Evolutionary conservation across 2,113 vertebrate genomes (phyloP).

Genomic region (Rhizomys pruinosus): DNA sequence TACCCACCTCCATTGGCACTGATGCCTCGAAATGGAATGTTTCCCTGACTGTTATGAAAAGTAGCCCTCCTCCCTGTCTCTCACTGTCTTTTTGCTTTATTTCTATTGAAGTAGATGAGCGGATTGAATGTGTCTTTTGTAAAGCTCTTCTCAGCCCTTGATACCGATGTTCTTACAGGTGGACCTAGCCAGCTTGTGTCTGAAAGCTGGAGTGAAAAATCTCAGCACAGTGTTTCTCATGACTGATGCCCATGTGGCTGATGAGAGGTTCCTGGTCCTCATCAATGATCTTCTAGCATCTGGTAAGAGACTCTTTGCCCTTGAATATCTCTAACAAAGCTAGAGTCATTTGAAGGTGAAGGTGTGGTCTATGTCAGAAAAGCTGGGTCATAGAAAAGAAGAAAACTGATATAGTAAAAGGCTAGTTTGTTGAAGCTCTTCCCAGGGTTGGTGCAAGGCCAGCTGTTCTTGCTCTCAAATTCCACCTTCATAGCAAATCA

Average conservation of each 20-base stretch:
- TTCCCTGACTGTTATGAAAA: neutral
- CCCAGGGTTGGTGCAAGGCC: neutral
- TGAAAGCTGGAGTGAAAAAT: constrained; percentile 94
- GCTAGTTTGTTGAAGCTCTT: neutral
- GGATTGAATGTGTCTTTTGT: neutral
- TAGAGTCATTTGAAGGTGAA: neutral
- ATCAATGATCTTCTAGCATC: constrained; percentile 96
- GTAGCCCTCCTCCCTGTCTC: neutral
- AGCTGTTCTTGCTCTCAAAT: neutral
- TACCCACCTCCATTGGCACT: neutral
- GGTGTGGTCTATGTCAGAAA: neutral
- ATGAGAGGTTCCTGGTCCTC: constrained; percentile 96
- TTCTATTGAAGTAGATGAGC: neutral
- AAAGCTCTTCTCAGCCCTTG: constrained; percentile 3
- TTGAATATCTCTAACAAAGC: neutral
- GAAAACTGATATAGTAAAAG: neutral
- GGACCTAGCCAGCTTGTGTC: constrained; percentile 92
- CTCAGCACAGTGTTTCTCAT: constrained; percentile 93
- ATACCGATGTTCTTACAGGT: constrained; percentile 76
- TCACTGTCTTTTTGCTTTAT: neutral
- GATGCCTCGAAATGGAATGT: neutral
- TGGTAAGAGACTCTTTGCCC: constrained; percentile 83
- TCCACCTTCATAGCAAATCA: neutral
- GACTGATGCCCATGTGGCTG: constrained; percentile 93
- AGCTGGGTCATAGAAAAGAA: neutral